Percentiles rank a stretch among this genome's conserved stretches.
Conservation (phyloP, 2,797 vertebrate species). For the Clarias laeviceps region DNA sequence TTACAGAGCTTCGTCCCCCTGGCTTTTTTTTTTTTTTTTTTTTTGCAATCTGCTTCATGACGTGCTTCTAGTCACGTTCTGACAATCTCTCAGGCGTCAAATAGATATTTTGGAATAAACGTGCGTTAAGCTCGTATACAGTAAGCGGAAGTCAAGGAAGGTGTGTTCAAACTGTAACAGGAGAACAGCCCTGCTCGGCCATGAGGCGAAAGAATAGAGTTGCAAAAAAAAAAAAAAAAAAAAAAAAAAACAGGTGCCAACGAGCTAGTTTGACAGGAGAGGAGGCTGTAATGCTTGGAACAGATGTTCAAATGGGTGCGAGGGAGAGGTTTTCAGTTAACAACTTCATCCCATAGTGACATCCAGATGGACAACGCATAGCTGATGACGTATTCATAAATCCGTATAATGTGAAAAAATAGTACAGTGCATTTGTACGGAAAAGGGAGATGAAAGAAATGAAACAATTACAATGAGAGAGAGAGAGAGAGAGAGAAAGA, state of each 20-base stretch:
- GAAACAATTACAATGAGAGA: background rate
- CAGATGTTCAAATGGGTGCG: background rate
- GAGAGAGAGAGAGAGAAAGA: background rate
- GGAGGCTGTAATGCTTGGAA: conserved; percentile 26
- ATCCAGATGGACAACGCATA: background rate
- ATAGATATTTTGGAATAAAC: background rate
- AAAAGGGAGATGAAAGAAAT: background rate
- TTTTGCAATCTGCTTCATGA: background rate
- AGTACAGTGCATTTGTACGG: background rate
- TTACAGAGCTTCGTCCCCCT: background rate
- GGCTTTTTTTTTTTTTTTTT: background rate
- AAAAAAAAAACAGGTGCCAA: background rate
- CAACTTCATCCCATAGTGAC: background rate
- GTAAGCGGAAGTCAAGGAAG: background rate
- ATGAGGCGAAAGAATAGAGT: background rate
- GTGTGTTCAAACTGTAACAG: conserved; percentile 19
- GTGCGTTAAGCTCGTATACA: background rate
- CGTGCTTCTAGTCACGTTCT: background rate
- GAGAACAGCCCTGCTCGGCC: background rate
- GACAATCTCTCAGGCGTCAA: background rate
- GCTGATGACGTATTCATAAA: background rate
- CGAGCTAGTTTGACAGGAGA: conserved; percentile 23
- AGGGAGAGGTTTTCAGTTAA: background rate
- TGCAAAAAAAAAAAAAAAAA: background rate
- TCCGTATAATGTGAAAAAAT: background rate